Conservation (phyloP, 92 coral and sea anemone genomes). For the Pocillopora meandrina region DNA sequence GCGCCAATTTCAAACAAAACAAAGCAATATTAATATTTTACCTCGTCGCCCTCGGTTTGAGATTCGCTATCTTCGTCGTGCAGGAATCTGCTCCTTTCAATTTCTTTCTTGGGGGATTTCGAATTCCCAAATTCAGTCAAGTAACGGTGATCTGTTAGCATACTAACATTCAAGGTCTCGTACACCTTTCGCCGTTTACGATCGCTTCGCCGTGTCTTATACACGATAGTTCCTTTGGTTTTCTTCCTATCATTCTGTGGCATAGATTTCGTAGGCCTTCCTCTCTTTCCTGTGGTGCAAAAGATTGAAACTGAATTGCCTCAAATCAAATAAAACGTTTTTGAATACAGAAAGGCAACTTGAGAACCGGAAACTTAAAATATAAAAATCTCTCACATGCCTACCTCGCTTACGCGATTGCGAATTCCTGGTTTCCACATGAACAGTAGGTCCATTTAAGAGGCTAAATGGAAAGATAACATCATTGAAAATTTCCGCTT, state of each 20-base stretch:
- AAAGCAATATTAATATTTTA: conserved; percentile 38
- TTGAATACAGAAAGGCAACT: not conserved
- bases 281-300: conserved; percentile 12
- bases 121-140: conserved; percentile 64
- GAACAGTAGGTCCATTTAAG: not conserved
- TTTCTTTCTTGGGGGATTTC: conserved; percentile 32
- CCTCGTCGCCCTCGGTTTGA: conserved; percentile 74
- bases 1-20: conserved; percentile 97
- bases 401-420: conserved; percentile 19
- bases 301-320: not conserved
- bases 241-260: conserved; percentile 20
- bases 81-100: conserved; percentile 30
- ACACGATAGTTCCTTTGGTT: conserved; percentile 31
- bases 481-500: too few species aligned
- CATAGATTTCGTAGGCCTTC: conserved; percentile 24
- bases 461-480: not conserved
- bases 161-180: conserved; percentile 78
- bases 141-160: conserved; percentile 77
- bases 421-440: conserved; percentile 28
- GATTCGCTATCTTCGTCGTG: conserved; percentile 45
- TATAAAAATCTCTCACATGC: not conserved
- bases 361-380: not conserved
- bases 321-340: not conserved
- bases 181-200: conserved; percentile 87
- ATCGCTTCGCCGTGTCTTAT: conserved; percentile 68